Percentiles rank a stretch among this genome's conserved stretches.
These are phyloP conservation scores for Neoniphon sammara DNA, from an alignment of 2,797 vertebrate genomes.

Conservation along the genomic window DNA sequence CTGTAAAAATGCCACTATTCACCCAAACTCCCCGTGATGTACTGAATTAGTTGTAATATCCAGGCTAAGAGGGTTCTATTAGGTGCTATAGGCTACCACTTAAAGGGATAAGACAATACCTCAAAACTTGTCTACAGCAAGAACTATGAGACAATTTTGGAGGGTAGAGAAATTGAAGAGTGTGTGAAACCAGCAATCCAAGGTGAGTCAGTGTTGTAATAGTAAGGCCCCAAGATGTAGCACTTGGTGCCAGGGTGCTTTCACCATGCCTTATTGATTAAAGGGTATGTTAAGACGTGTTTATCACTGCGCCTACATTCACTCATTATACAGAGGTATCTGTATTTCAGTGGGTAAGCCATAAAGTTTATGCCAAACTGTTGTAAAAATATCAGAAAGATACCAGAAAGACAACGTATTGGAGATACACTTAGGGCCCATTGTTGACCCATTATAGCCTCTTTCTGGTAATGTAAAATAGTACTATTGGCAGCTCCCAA, in stretches of 20 bases:
- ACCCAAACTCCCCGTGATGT: background rate
- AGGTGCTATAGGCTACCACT: constrained; percentile 3
- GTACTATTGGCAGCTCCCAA: too few relatives aligned
- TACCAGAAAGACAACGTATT: too few relatives aligned
- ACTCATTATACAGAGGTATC: constrained; percentile 1
- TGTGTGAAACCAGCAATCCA: constrained; percentile 21
- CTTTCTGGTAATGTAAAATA: too few relatives aligned
- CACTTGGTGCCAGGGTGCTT: background rate
- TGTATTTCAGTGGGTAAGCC: constrained; percentile 3
- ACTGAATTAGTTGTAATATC: background rate
- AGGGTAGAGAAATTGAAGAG: constrained; percentile 12
- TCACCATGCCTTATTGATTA: constrained; percentile 14
- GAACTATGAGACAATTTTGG: background rate
- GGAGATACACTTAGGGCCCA: too few relatives aligned
- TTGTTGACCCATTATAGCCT: too few relatives aligned
- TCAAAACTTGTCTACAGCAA: background rate
- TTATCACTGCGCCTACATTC: background rate
- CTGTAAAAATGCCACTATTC: constrained; percentile 18
- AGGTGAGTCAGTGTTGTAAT: constrained; percentile 29
- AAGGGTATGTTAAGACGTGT: background rate
- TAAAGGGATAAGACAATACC: constrained; percentile 1
- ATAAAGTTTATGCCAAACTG: background rate
- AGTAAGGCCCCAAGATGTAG: constrained; percentile 5
- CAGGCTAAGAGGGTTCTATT: background rate
- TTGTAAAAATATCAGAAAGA: too few relatives aligned